A percentile compares a stretch with the other conserved stretches of the same genome.
These are phyloP conservation scores for Anneissia japonica DNA, from an alignment of 35 echinoderm and acorn worm genomes.

Conservation along the genomic window DNA sequence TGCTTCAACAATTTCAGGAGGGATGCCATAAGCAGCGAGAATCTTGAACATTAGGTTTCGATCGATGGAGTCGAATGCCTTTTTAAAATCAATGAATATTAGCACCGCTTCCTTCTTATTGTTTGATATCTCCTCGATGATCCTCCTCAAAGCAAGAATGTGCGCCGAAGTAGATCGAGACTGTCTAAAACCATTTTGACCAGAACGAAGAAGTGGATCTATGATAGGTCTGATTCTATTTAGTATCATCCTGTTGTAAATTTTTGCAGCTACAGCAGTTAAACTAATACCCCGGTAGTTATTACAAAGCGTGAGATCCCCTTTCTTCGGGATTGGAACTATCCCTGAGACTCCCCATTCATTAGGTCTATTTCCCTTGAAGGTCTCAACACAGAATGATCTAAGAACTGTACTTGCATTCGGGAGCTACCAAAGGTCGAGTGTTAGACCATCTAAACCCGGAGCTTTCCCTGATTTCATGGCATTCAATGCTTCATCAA, in stretches of 20 bases:
- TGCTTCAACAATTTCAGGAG: background rate
- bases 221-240: conserved; percentile 9
- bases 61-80: conserved; percentile 4
- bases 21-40: conserved; percentile 6
- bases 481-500: too few species aligned
- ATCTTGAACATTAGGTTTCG: conserved; percentile 12
- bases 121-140: too few species aligned
- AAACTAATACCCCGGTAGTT: conserved; percentile 6
- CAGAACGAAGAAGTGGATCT: background rate
- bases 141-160: background rate
- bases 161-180: background rate
- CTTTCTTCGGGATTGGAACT: conserved; percentile 1
- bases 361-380: background rate
- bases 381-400: too few species aligned
- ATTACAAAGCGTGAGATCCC: background rate
- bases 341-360: conserved; percentile 2
- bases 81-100: conserved; percentile 12
- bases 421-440: too few species aligned
- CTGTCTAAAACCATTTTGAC: conserved; percentile 9
- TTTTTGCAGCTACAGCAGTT: background rate
- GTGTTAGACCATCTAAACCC: too few species aligned
- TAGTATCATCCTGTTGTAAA: background rate
- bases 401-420: too few species aligned
- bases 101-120: too few species aligned
- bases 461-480: too few species aligned